A percentile compares a stretch with the other conserved stretches of the same genome.
Conservation (phyloP, 35 echinoderm and acorn worm species). For the Apostichopus californicus region DNA sequence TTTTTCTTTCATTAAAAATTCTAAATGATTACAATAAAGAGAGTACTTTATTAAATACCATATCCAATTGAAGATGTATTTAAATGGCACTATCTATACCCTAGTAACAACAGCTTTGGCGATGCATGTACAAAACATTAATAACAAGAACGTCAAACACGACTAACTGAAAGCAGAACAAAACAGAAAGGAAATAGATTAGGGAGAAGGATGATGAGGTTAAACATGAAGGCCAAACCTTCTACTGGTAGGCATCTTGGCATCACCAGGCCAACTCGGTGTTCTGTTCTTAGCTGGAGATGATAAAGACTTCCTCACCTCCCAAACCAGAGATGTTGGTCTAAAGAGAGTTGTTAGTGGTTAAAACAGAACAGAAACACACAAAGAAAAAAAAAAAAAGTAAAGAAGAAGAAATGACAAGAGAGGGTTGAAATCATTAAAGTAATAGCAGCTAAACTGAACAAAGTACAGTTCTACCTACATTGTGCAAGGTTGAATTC, state of each 20-base stretch:
- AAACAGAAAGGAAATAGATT: neutral
- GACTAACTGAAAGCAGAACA: neutral
- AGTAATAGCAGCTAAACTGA: neutral
- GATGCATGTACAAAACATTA: neutral
- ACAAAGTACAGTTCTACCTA: neutral
- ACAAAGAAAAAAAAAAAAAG: neutral
- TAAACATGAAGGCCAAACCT: slow-evolving; percentile 22
- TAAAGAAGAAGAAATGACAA: slow-evolving; percentile 7
- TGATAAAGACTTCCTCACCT: slow-evolving; percentile 93
- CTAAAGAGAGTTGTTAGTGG: slow-evolving; percentile 61
- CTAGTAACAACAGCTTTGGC: neutral
- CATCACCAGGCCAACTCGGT: slow-evolving; percentile 88
- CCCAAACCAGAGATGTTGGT: slow-evolving; percentile 98
- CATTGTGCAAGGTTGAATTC: too few species aligned
- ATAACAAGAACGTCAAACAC: neutral
- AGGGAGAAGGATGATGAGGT: neutral
- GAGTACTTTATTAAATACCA: too few species aligned
- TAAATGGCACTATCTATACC: neutral
- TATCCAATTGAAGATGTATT: too few species aligned
- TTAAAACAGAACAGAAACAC: slow-evolving; percentile 16
- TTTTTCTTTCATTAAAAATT: too few species aligned
- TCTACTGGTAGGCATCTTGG: slow-evolving; percentile 20
- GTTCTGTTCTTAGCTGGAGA: slow-evolving; percentile 91
- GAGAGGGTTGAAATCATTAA: neutral
- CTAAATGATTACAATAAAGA: too few species aligned